Evolutionary conservation across 2,797 vertebrate genomes (phyloP).

Genomic region (Dendrocincla fuliginosa): DNA sequence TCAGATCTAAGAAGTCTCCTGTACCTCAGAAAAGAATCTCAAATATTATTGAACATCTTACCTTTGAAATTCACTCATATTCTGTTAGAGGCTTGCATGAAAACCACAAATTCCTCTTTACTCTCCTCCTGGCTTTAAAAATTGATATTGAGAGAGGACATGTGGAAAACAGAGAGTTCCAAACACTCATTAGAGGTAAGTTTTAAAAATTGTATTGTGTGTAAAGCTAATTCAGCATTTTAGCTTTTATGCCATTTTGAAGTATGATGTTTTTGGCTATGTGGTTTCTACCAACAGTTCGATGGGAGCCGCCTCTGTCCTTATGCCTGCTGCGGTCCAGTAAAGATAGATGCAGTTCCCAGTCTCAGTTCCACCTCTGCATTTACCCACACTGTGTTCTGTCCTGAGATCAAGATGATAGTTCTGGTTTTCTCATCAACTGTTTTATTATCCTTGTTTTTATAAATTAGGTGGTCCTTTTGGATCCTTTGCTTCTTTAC

Average conservation of each 20-base stretch:
- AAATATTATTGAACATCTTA: slow-evolving; percentile 84
- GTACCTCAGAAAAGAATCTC: slow-evolving; percentile 80
- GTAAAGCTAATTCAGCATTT: not conserved
- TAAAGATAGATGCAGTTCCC: not conserved
- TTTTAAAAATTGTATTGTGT: not conserved
- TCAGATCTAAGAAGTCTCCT: slow-evolving; percentile 82
- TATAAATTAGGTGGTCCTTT: not conserved
- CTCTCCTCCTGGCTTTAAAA: slow-evolving; percentile 83
- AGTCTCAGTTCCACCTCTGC: not conserved
- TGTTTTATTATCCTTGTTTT: not conserved
- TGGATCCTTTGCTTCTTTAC: not conserved
- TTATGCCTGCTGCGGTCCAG: not conserved
- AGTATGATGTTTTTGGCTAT: not conserved
- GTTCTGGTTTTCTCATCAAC: not conserved
- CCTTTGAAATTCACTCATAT: slow-evolving; percentile 80
- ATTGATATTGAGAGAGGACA: slow-evolving; percentile 82
- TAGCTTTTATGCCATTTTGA: not conserved
- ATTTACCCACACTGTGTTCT: not conserved
- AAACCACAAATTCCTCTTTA: slow-evolving; percentile 87
- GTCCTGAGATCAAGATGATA: not conserved
- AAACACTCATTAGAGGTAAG: slow-evolving; percentile 84
- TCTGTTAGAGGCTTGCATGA: slow-evolving; percentile 85
- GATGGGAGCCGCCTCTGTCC: not conserved
- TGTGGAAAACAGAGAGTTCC: slow-evolving; percentile 79
- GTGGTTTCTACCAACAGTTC: not conserved